Evolutionary conservation across 2,797 vertebrate genomes (phyloP), one percentile per base, ranked within the genome.

Genomic region (Florisuga fusca): DNA sequence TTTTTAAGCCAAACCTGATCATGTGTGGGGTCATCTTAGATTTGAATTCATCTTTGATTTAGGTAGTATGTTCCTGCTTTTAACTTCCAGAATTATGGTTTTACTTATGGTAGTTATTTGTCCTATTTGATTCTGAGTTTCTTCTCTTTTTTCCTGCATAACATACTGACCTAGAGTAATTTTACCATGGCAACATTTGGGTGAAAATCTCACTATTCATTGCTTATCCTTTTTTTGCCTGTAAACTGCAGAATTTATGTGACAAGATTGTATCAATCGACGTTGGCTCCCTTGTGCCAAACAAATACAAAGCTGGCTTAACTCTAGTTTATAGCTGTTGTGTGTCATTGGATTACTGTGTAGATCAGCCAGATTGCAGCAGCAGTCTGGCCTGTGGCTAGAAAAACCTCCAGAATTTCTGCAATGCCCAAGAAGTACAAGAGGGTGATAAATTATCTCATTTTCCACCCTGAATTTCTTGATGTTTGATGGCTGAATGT

Each of bases 321-420:
- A 45, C 76, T 11, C 0, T 21, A 15, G 34, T 48, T 88, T 31
- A 14, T 27, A 50, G 76, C 73, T 87, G 58, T 62, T 4, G 7
- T 4, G 80, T 68, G 69, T 22, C 72, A 15, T 14, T 36, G 64
- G 72, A 31, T 67, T 43, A 13, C 84, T 45, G 67, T 38, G 14
- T 29, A 29, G 83, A 55, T 61, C 76, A 55, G 59, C 51, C 77
- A 43, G 66, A 50, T 72, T 90, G 84, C 94, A 95, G 89, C 87
- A 92, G 58, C 0, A 27, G 6, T 13, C 80, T 82, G 94, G 91
- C 87, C 92, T 78, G 78, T 26, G 87, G 43, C 68, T 64, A 74
- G 26, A 93, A 80, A 51, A 82, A 69, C 15, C 53, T 91, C 69
- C 27, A 41, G 34, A 15, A 64, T 86, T 66, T 81, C 69, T 91